Base-by-base conservation (phyloP, 2,888 invertebrate genomes). In the Eristalis arbustorum region DNA sequence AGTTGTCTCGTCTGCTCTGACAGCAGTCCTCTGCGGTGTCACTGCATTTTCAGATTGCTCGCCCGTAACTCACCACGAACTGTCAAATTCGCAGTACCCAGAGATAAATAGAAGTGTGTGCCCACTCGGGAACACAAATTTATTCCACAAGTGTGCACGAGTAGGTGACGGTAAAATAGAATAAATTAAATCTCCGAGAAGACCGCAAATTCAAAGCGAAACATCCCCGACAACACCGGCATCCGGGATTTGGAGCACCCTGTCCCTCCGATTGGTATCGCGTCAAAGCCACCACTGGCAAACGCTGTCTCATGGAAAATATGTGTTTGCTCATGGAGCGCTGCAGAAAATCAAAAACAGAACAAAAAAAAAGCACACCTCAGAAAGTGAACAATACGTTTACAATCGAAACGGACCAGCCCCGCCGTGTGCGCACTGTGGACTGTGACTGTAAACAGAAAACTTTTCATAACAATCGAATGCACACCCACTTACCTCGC, bases 401-500 rank as follows among this genome's bases (percentile, higher is more conserved):
- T 6, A n/a, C 42, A 42, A 42, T 42, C 14, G 18, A 18, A 49
- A 49, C 49, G 18, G 2, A 4, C 18, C 49, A 49, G 5, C 18
- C 6, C n/a, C 5, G n/a, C 1, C 1, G 2, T 18, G 49, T 49
- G 49, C 4, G n/a, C n/a, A 10, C 31, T 18, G 13, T 37, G 37
- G 13, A 13, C 6, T 18, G 49, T 49, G 49, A 18, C 49, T 49
- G 49, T 49, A 49, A 49, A 49, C 49, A 49, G 2, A 49, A 49
- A 49, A 49, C 49, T 49, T 49, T 49, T 49, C 49, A 49, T 18
- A 49, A 49, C 49, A 49, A 8, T 8, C 49, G 8, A 8, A n/a
- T 8, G n/a, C 49, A 49, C 49, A 64, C 56, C 61, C 37, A 68
- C 89, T 88, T 93, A 97, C 97, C 95, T 97, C 96, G 91, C 98